Evolutionary conservation across 64 coral and sea anemone genomes (phyloP), one percentile per base, ranked within the genome.

Genomic region (Hydrozoanthus tunicans): DNA sequence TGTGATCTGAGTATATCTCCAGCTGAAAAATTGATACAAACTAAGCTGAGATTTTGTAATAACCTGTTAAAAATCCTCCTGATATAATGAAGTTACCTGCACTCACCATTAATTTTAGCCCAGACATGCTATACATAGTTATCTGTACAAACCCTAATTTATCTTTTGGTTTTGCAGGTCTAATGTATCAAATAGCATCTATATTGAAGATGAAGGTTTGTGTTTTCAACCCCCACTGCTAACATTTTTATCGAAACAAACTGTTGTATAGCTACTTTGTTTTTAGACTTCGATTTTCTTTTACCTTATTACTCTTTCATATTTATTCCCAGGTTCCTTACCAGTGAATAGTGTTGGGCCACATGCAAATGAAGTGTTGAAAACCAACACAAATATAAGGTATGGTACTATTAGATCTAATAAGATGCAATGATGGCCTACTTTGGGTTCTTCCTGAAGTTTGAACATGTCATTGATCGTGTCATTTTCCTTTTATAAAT

Each of bases 131-230:
- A 2, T 43, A 43, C 32, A 4, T 26, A 3, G 7, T 27, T 64
- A 6, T 82, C 11, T 15, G 52, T 64, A 64, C 25, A 14, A 52
- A 14, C 51, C 65, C 6, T 82, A 82, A 74, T 60, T 52, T 73
- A 3, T 12, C 3, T 70, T 58, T 58, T n/a, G 5, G 4, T 59
- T 20, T 11, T 88, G 68, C 84, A 88, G 84, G n/a, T 20, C 9
- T 6, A 70, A 75, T 23, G 56, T 74, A 74, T 73, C 57, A 69
- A 62, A 54, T 60, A 62, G 68, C 56, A 43, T 88, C 11, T 88
- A 60, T 15, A 26, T 75, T 56, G 84, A 88, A 58, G 83, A 85
- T 20, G 62, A 86, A 88, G 84, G 84, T 88, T 74, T 51, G 84
- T 88, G 54, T 74, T 85, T 88, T 51, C 70, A 74, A 13, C 3